These are phyloP conservation scores for Rana temporaria DNA, from an alignment of 2,113 vertebrate genomes.

Conservation along the genomic window DNA sequence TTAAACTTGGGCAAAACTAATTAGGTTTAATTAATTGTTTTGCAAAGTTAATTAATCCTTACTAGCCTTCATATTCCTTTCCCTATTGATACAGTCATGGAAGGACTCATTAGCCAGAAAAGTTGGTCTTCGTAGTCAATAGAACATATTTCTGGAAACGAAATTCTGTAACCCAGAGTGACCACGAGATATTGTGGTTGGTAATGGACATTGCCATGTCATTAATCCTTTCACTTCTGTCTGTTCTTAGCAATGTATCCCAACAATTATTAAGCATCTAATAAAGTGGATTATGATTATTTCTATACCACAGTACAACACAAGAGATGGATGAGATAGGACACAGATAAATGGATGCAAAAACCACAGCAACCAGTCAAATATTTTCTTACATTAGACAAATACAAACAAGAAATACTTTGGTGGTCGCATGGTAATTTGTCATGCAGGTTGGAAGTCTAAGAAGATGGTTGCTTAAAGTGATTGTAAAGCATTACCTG, in stretches of 20 bases:
- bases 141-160: neutral
- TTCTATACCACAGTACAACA: too few species aligned
- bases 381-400: too few species aligned
- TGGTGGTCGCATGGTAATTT: too few species aligned
- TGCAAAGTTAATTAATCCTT: slow-evolving; percentile 24
- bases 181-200: neutral
- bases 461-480: too few species aligned
- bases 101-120: neutral
- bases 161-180: neutral
- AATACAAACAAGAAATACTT: too few species aligned
- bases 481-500: too few species aligned
- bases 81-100: slow-evolving; percentile 8
- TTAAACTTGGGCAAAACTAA: slow-evolving; percentile 27
- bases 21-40: slow-evolving; percentile 41
- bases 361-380: too few species aligned
- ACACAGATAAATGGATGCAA: too few species aligned
- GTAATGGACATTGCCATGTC: neutral
- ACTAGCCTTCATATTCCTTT: slow-evolving; percentile 7
- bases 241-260: neutral
- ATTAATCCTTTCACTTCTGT: neutral
- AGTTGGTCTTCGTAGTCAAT: neutral
- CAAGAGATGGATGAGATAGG: too few species aligned
- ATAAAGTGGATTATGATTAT: too few species aligned
- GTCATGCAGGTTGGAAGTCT: too few species aligned
- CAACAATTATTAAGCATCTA: too few species aligned